Percentiles rank a stretch among this genome's conserved stretches.
These are phyloP conservation scores for Carposina sasakii DNA, from an alignment of 1,140 invertebrate species.

Conservation along the genomic window DNA sequence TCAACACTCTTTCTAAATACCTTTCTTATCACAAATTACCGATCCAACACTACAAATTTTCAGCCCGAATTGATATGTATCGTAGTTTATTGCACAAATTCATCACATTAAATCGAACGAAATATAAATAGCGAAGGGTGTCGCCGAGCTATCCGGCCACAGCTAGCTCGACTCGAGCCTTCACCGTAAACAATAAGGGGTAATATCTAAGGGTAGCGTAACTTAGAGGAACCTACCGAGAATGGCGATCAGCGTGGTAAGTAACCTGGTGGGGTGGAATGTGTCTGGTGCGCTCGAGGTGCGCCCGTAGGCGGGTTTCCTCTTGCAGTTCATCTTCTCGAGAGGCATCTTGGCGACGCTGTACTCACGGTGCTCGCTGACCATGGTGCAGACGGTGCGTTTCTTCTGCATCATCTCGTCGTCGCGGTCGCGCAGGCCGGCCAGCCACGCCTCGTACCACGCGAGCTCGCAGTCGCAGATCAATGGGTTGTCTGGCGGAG, in stretches of 20 bases:
- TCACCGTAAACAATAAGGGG: slow-evolving; percentile 23
- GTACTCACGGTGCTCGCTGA: slow-evolving; percentile 84
- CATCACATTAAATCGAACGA: slow-evolving; percentile 46
- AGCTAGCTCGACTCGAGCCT: slow-evolving; percentile 48
- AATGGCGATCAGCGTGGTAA: not conserved
- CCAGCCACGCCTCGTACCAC: slow-evolving; percentile 89
- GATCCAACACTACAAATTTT: slow-evolving; percentile 52
- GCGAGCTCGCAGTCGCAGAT: slow-evolving; percentile 89
- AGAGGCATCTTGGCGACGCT: slow-evolving; percentile 84
- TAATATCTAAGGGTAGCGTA: not conserved
- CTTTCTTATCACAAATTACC: slow-evolving; percentile 54
- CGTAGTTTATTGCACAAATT: slow-evolving; percentile 65
- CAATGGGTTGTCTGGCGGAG: slow-evolving; percentile 90
- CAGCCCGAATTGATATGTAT: slow-evolving; percentile 70
- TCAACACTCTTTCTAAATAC: slow-evolving; percentile 32
- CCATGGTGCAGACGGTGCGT: slow-evolving; percentile 84
- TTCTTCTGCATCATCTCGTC: slow-evolving; percentile 91
- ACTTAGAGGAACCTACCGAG: not conserved
- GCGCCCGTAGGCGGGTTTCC: slow-evolving; percentile 70
- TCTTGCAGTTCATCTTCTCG: slow-evolving; percentile 85
- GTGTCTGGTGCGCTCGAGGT: slow-evolving; percentile 32
- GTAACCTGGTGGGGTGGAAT: slow-evolving; percentile 15
- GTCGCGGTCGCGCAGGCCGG: slow-evolving; percentile 82
- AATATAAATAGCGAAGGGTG: slow-evolving; percentile 34
- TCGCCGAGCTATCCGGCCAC: slow-evolving; percentile 59